A percentile compares a stretch with the other conserved stretches of the same genome.
Evolutionary conservation across 2,113 vertebrate species (phyloP).

Genomic region (Otocyon megalotis): DNA sequence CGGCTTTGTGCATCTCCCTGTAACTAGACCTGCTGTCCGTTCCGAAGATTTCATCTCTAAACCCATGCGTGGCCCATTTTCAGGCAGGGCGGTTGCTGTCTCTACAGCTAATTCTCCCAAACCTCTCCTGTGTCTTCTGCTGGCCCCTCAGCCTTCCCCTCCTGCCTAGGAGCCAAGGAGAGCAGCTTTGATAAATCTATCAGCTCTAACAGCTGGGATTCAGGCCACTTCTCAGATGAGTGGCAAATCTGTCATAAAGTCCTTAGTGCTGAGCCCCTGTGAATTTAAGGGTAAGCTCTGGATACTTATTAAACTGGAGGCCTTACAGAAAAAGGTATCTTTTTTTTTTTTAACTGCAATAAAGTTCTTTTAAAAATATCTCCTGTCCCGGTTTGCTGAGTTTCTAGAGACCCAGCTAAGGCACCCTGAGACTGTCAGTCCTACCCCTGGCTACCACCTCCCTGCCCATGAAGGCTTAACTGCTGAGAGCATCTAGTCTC

Average conservation of each 20-base stretch:
- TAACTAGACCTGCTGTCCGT: background rate
- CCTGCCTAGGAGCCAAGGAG: background rate
- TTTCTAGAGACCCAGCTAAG: slow-evolving; percentile 67
- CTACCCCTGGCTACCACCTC: fast-evolving
- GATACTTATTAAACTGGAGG: slow-evolving; percentile 64
- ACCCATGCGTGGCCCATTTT: background rate
- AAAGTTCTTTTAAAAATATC: slow-evolving; percentile 67
- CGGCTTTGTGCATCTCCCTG: fast-evolving
- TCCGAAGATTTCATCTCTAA: background rate
- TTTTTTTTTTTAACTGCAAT: slow-evolving; percentile 52
- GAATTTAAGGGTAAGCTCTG: slow-evolving; percentile 76
- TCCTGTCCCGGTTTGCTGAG: slow-evolving; percentile 61
- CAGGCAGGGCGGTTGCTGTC: fast-evolving
- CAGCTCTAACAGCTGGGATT: slow-evolving; percentile 65
- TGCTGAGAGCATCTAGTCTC: background rate
- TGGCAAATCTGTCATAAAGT: slow-evolving; percentile 72
- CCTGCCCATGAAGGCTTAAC: background rate
- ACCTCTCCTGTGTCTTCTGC: background rate
- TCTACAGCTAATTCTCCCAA: background rate
- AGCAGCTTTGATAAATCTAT: slow-evolving; percentile 69
- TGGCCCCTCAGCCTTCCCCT: background rate
- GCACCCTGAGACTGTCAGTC: background rate
- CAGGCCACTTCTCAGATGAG: slow-evolving; percentile 70
- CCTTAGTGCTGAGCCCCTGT: slow-evolving; percentile 74
- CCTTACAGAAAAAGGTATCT: slow-evolving; percentile 63